A percentile compares a stretch with the other conserved stretches of the same genome.
These are phyloP conservation scores for Neofelis nebulosa DNA, from an alignment of 2,113 vertebrate genomes.

Conservation along the genomic window DNA sequence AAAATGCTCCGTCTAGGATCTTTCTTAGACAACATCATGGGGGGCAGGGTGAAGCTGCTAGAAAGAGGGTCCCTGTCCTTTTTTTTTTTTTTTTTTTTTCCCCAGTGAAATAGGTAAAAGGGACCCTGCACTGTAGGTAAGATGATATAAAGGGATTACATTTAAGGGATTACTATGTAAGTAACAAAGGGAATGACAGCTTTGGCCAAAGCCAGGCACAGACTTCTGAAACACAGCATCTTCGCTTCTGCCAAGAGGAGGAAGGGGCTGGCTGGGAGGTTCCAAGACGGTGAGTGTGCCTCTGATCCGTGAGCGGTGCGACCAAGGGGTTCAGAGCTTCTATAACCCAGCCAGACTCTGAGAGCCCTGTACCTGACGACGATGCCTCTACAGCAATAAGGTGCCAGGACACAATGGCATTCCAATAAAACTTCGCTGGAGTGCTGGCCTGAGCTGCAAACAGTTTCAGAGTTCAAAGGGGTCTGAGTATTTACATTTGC, in stretches of 20 bases:
- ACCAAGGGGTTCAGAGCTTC: not conserved
- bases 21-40: not conserved
- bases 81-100: not conserved
- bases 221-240: not conserved
- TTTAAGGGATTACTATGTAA: not conserved
- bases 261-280: not conserved
- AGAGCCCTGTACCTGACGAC: not conserved
- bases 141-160: not conserved
- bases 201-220: not conserved
- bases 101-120: not conserved
- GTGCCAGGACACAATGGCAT: not conserved
- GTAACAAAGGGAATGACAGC: not conserved
- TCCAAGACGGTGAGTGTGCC: not conserved
- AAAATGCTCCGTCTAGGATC: not conserved
- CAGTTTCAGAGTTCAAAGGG: slow-evolving; percentile 54
- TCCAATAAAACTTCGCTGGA: not conserved
- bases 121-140: not conserved
- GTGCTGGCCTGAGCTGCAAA: slow-evolving; percentile 39
- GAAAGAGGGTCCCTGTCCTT: not conserved
- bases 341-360: not conserved
- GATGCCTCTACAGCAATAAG: not conserved
- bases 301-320: not conserved
- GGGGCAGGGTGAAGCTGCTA: not conserved
- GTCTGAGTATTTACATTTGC: slow-evolving; percentile 63
- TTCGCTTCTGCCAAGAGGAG: not conserved